phyloP scores from a whole-genome alignment of 2,888 invertebrate species.

The Alloplasta piceator region DNA sequence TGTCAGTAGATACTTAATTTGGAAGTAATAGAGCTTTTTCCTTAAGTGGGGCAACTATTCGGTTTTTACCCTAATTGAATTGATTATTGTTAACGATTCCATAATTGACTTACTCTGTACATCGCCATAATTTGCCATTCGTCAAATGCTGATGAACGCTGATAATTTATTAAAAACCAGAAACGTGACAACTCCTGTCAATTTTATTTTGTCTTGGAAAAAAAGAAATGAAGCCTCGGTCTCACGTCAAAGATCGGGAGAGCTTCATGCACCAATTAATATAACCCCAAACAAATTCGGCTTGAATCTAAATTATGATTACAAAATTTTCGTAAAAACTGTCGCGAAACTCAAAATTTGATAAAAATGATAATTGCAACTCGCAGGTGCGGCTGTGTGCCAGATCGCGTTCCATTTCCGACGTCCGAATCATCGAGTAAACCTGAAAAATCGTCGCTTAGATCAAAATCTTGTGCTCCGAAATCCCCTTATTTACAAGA shows the following conservation, averaged over 20 bases:
- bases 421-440: constrained; percentile 7
- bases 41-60: too few relatives aligned
- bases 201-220: too few relatives aligned
- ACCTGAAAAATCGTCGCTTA: neutral
- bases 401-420: constrained; percentile 12
- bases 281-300: constrained; percentile 33
- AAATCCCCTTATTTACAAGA: neutral
- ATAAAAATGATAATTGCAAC: constrained; percentile 73
- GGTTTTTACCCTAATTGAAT: too few relatives aligned
- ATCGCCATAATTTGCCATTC: constrained; percentile 44
- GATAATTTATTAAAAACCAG: neutral
- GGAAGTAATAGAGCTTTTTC: too few relatives aligned
- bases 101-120: constrained; percentile 36
- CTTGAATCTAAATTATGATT: constrained; percentile 33
- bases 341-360: neutral
- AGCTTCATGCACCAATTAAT: constrained; percentile 28
- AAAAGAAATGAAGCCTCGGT: too few relatives aligned
- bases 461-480: constrained; percentile 17
- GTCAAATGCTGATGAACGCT: constrained; percentile 4
- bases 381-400: constrained; percentile 72
- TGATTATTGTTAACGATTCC: too few relatives aligned
- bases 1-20: too few relatives aligned
- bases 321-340: constrained; percentile 42
- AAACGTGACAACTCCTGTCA: too few relatives aligned
- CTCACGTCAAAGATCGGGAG: neutral